These are phyloP conservation scores for Manacus vitellinus DNA, from an alignment of 2,113 vertebrate species.

Conservation along the genomic window DNA sequence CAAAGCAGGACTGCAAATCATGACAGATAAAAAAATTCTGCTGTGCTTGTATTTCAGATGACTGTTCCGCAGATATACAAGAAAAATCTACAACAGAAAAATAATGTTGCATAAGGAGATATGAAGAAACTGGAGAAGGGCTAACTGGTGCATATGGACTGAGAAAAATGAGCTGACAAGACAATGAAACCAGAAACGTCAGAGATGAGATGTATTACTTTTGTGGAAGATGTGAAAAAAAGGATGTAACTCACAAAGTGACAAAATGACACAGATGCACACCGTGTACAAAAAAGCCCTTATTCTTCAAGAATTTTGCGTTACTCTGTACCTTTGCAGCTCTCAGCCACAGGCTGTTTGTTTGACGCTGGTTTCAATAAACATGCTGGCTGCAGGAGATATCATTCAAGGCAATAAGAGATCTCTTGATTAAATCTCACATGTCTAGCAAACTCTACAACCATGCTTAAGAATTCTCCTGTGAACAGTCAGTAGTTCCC, in stretches of 20 bases:
- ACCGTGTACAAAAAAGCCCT: neutral
- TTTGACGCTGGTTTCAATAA: neutral
- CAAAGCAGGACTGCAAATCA: neutral
- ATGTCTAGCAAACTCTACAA: neutral
- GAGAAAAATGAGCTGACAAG: constrained; percentile 48
- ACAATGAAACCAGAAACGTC: constrained; percentile 1
- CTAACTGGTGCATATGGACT: neutral
- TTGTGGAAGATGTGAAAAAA: neutral
- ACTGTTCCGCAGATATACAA: neutral
- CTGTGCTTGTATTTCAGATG: neutral
- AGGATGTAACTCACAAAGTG: neutral
- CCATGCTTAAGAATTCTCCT: neutral
- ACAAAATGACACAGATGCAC: constrained; percentile 23
- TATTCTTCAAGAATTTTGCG: constrained; percentile 9
- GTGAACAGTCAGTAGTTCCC: neutral
- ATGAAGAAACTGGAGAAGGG: neutral
- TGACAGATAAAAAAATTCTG: neutral
- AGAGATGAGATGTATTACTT: neutral
- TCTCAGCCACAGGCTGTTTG: neutral
- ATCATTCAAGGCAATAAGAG: neutral
- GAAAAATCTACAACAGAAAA: neutral
- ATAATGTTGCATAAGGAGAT: neutral
- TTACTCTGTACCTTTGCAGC: neutral
- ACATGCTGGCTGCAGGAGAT: constrained; percentile 1
- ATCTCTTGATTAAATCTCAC: constrained; percentile 11